Percentiles rank a stretch among this genome's conserved stretches.
These are phyloP conservation scores for Promerops cafer DNA, from an alignment of 2,113 vertebrate genomes.

Conservation along the genomic window DNA sequence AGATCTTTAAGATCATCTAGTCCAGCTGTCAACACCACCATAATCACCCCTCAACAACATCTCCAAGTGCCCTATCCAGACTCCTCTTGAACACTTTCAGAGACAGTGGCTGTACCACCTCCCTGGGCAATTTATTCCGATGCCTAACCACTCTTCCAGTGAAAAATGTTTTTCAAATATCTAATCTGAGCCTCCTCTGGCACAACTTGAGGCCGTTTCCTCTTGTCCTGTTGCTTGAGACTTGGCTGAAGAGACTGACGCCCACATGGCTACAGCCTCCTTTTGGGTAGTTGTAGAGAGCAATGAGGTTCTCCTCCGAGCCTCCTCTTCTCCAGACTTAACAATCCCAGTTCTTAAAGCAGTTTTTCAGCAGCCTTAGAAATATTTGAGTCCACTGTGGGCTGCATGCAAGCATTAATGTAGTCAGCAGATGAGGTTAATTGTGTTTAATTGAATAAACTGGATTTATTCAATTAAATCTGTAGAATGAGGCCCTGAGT, in stretches of 20 bases:
- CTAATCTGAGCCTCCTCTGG: neutral
- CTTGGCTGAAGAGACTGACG: neutral
- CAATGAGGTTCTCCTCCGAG: rapidly evolving
- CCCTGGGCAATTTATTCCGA: neutral
- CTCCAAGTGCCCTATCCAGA: neutral
- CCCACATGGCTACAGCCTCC: neutral
- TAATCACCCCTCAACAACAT: neutral
- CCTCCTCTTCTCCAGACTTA: neutral
- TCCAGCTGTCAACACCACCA: neutral
- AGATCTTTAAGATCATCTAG: neutral
- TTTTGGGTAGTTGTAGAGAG: neutral
- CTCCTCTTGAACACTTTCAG: neutral
- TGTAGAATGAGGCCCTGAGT: neutral
- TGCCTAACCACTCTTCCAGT: neutral
- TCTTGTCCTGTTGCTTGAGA: neutral
- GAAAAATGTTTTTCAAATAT: neutral
- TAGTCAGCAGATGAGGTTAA: neutral
- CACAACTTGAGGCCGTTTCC: neutral
- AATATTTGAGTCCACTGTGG: neutral
- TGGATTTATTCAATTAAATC: neutral
- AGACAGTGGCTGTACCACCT: neutral
- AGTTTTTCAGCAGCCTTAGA: neutral
- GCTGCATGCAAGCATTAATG: neutral
- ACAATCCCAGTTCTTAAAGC: neutral
- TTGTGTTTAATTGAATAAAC: neutral